Evolutionary conservation across 2,113 vertebrate species (phyloP).

Genomic region (Isurus oxyrinchus): DNA sequence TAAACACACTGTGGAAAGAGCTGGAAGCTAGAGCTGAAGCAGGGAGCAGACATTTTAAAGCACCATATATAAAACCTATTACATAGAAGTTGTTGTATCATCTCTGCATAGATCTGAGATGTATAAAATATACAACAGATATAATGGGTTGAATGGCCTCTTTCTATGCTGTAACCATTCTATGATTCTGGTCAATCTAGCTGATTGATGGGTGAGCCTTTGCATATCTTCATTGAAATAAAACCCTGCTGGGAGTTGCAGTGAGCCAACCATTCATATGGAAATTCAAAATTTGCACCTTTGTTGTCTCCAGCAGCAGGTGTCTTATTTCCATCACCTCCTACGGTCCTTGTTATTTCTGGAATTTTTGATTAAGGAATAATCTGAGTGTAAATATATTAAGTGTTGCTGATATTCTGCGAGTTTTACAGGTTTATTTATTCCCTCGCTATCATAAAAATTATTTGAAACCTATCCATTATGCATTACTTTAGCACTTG

Average conservation of each 20-base stretch:
- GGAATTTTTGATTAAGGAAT: background rate
- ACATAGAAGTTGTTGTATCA: background rate
- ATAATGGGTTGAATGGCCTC: background rate
- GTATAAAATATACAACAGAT: background rate
- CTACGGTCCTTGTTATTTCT: background rate
- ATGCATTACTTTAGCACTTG: background rate
- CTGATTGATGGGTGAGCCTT: background rate
- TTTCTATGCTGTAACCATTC: background rate
- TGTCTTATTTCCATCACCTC: background rate
- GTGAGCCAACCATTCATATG: background rate
- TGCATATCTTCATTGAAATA: background rate
- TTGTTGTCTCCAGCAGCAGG: background rate
- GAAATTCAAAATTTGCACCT: background rate
- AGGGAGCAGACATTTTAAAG: background rate
- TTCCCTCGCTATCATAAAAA: background rate
- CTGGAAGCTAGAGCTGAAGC: no score
- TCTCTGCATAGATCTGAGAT: background rate
- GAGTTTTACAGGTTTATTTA: background rate
- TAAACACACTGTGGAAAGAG: no score
- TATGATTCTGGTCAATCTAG: background rate
- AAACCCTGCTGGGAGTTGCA: background rate
- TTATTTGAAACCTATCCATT: background rate
- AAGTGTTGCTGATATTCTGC: background rate
- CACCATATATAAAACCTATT: background rate
- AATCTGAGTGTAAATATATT: background rate